A percentile compares a stretch with the other conserved stretches of the same genome.
Evolutionary conservation across 2,888 invertebrate species (phyloP).

Genomic region (Neoscelio sp.): DNA sequence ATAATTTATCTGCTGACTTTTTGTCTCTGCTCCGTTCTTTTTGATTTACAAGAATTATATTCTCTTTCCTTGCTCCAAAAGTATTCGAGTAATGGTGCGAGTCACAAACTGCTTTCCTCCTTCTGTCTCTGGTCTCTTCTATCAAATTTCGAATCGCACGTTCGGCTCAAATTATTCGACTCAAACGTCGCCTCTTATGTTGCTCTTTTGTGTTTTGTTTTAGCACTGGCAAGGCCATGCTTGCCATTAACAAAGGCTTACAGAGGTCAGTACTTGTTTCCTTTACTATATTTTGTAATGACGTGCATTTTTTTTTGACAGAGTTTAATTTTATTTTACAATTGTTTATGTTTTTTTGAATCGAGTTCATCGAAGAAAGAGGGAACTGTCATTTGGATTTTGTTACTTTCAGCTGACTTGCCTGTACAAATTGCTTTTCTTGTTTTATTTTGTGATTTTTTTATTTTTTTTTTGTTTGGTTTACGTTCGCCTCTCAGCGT

Average conservation of each 20-base stretch:
- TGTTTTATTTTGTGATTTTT: too few relatives aligned
- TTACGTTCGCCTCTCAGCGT: too few relatives aligned
- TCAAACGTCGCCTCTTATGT: slow-evolving; percentile 81
- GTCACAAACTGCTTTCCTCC: slow-evolving; percentile 1
- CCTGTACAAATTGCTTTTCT: too few relatives aligned
- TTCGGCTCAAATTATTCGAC: slow-evolving; percentile 74
- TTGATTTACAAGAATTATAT: too few relatives aligned
- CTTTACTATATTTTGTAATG: slow-evolving; percentile 78
- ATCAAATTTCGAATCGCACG: slow-evolving; percentile 62
- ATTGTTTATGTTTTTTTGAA: not conserved
- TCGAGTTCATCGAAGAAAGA: too few relatives aligned
- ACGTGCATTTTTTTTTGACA: slow-evolving; percentile 63
- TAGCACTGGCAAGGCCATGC: slow-evolving; percentile 92
- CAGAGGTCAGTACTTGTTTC: slow-evolving; percentile 88
- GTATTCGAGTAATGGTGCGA: too few relatives aligned
- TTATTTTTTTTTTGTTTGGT: too few relatives aligned
- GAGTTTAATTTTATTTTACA: slow-evolving; percentile 67
- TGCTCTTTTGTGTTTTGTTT: slow-evolving; percentile 86
- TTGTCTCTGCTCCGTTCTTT: too few relatives aligned
- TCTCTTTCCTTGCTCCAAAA: too few relatives aligned
- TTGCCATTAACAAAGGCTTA: slow-evolving; percentile 94
- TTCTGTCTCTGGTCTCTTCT: slow-evolving; percentile 8
- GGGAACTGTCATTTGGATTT: too few relatives aligned
- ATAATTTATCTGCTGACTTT: too few relatives aligned
- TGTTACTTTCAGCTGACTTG: too few relatives aligned